Conservation (phyloP, 2,888 invertebrate species). For the Aphodius granarius region DNA sequence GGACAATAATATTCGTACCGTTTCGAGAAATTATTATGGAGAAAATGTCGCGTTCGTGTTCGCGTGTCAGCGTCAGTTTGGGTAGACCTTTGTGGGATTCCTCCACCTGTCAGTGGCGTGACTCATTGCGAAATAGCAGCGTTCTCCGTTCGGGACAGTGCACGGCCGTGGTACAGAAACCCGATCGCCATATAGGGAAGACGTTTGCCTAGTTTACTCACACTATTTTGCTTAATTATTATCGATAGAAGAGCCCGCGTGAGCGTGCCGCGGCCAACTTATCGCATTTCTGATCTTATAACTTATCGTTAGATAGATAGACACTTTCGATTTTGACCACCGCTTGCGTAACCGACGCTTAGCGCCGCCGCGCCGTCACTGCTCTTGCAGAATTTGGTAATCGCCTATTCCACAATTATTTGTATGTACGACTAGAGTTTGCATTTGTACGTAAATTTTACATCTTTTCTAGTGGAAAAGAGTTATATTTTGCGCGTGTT, state of each 20-base stretch:
- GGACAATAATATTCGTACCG: no score
- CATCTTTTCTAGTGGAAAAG: no score
- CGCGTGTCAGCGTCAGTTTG: no score
- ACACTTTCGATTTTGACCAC: background rate
- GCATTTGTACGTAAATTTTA: no score
- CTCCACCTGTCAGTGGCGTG: constrained; percentile 4
- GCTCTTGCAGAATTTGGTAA: background rate
- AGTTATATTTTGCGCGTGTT: no score
- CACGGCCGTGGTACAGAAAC: constrained; percentile 49
- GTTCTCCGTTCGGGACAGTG: constrained; percentile 40
- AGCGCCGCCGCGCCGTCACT: background rate
- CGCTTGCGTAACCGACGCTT: background rate
- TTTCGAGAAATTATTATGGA: no score
- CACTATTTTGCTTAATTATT: constrained; percentile 36
- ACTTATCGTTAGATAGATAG: background rate
- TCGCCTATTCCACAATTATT: no score
- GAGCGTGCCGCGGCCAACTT: background rate
- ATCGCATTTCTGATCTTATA: background rate
- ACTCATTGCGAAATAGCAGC: constrained; percentile 3
- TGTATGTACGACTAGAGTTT: no score
- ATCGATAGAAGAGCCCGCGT: constrained; percentile 33
- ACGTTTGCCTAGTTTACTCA: constrained; percentile 50
- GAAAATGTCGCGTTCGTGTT: no score
- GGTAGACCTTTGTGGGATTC: background rate
- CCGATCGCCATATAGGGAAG: constrained; percentile 48